Base-by-base conservation (phyloP, 1,140 invertebrate genomes). In the Drosophila rufa region DNA sequence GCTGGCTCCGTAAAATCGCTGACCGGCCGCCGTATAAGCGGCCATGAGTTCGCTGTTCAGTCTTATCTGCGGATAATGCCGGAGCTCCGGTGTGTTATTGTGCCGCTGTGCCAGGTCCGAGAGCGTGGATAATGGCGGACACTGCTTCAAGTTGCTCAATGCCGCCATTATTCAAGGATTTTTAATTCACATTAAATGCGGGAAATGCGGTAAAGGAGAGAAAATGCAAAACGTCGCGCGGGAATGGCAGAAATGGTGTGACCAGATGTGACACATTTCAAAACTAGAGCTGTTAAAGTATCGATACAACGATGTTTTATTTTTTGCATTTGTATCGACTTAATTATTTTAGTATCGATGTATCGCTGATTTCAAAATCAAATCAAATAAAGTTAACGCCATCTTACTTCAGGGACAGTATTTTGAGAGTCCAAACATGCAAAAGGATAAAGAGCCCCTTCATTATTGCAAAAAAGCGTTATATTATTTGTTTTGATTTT, bases 111-210 rank as follows among this genome's bases (percentile, higher is more conserved):
- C 53, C 6, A 38, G 38, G 12, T 66, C 38, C 17, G 70, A 47
- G n/a, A 64, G 45, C n/a, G 50, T 42, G 30, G 47, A 58, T 8
- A 78, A 43, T 14, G 70, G 48, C 6, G 84, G 84, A 14, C 73
- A 89, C 68, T 89, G 64, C 9, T 74, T 89, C 1, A 87, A 46
- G 36, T 70, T 89, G 55, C 42, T 87, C 19, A 87, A 50, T 11
- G 71, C 68, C 65, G 83, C 83, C 83, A 87, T 87, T 70, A 6
- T 9, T 12, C 1, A 7, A 3, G 14, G 11, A 3, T 7, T n/a
- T 40, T 33, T 25, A 22, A 40, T 30, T 22, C 3, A 57, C 50
- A 58, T 57, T 17, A 15, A 70, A 47, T n/a, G 36, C 19, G 3
- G 4, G 30, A 19, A 68, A 43, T 36, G 4, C 53, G 27, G 14